phyloP scores from a whole-genome alignment of 2,113 vertebrate genomes.

The Neopipo cinnamomea region DNA sequence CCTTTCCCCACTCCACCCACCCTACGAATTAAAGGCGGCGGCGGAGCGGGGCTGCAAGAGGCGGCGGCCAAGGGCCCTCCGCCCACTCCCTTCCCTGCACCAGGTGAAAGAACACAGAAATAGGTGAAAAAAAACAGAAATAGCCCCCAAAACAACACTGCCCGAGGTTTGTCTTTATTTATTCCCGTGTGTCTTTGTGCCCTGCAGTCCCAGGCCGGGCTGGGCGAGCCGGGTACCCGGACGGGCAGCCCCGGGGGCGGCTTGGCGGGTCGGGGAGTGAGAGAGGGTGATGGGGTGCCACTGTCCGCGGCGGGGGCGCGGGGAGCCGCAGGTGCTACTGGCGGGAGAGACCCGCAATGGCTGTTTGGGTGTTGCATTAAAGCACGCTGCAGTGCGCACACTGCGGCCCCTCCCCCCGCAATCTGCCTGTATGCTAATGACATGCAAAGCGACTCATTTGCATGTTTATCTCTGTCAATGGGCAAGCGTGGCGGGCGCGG shows the following conservation, averaged over 20 bases:
- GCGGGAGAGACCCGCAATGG: neutral
- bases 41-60: neutral
- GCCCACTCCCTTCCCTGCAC: neutral
- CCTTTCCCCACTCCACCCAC: neutral
- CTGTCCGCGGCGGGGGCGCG: neutral
- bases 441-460: constrained; percentile 21
- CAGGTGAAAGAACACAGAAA: neutral
- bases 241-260: neutral
- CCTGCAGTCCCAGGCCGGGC: neutral
- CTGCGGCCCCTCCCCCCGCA: neutral
- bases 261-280: neutral
- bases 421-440: constrained; percentile 3
- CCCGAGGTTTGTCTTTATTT: neutral
- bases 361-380: constrained; percentile 29
- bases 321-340: neutral
- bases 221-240: neutral
- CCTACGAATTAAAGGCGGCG: neutral
- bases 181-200: neutral
- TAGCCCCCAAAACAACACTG: neutral
- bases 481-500: constrained; percentile 29
- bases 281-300: neutral
- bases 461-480: constrained; percentile 34
- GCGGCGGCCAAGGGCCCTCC: neutral
- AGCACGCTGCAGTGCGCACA: neutral
- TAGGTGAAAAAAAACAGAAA: neutral